phyloP scores from a whole-genome alignment of 2,888 invertebrate species.

The Lacanobia oleracea region DNA sequence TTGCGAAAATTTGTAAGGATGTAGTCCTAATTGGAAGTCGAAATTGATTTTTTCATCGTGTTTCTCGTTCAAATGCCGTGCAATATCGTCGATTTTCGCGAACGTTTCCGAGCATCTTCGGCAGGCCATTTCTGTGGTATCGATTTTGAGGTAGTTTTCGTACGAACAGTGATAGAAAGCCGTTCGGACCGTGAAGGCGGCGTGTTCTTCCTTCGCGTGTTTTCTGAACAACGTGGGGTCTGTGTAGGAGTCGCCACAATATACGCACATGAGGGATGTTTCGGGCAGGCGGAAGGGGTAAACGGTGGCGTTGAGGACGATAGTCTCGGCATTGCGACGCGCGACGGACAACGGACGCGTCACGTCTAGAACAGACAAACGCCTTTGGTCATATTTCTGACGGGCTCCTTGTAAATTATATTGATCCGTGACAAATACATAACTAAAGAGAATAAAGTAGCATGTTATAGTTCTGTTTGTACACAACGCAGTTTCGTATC shows the following conservation, averaged over 20 bases:
- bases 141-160: conserved; percentile 82
- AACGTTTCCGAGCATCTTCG: conserved; percentile 74
- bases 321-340: conserved; percentile 80
- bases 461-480: not conserved
- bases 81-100: conserved; percentile 74
- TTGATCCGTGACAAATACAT: conserved; percentile 21
- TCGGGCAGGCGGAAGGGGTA: conserved; percentile 83
- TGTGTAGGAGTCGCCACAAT: conserved; percentile 75
- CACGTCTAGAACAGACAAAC: conserved; percentile 84
- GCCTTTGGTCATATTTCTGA: conserved; percentile 68
- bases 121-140: conserved; percentile 81
- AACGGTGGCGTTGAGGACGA: conserved; percentile 80
- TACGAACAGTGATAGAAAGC: conserved; percentile 79
- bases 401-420: conserved; percentile 13
- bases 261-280: conserved; percentile 79
- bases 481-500: not conserved
- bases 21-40: conserved; percentile 78
- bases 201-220: conserved; percentile 78
- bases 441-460: not conserved
- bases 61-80: conserved; percentile 74
- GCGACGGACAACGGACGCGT: conserved; percentile 76
- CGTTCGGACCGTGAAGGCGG: conserved; percentile 72
- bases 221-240: conserved; percentile 73
- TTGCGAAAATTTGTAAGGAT: conserved; percentile 79
- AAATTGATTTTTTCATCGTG: conserved; percentile 74